These are phyloP conservation scores for Lissonota sp. DNA, from an alignment of 2,888 invertebrate species.

Conservation along the genomic window DNA sequence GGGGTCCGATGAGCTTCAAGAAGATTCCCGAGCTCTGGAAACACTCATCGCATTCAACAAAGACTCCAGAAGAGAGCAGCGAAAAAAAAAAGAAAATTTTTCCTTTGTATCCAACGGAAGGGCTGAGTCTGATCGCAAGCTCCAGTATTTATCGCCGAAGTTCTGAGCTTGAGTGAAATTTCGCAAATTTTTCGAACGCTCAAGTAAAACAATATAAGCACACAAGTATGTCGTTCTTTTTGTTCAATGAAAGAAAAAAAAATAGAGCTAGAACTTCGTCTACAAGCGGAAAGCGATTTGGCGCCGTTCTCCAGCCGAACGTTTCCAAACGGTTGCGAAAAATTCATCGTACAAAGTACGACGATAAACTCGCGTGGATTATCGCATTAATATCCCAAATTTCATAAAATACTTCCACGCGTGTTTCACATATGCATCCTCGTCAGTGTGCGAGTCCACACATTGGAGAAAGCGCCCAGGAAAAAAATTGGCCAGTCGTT, in stretches of 20 bases:
- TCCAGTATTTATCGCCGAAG: slow-evolving; percentile 61
- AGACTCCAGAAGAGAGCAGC: slow-evolving; percentile 28
- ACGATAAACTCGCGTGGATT: slow-evolving; percentile 20
- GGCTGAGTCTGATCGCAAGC: slow-evolving; percentile 44
- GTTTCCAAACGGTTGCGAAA: background rate
- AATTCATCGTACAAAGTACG: background rate
- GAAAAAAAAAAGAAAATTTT: slow-evolving; percentile 34
- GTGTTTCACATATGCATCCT: background rate
- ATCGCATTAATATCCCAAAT: slow-evolving; percentile 35
- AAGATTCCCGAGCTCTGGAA: slow-evolving; percentile 28
- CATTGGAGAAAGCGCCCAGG: slow-evolving; percentile 23
- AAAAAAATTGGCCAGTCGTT: background rate
- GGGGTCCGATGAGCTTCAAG: background rate
- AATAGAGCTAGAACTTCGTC: background rate
- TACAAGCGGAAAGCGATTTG: background rate
- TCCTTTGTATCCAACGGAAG: slow-evolving; percentile 32
- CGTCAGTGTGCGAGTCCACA: background rate
- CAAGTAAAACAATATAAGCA: background rate
- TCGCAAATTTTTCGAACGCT: slow-evolving; percentile 30
- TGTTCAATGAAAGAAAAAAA: background rate
- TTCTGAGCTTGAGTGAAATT: slow-evolving; percentile 54
- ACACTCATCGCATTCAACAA: background rate
- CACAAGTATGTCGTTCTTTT: background rate
- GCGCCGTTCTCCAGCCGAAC: background rate
- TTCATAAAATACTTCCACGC: slow-evolving; percentile 34